phyloP scores from a whole-genome alignment of 2,113 vertebrate species.

The Merops nubicus region DNA sequence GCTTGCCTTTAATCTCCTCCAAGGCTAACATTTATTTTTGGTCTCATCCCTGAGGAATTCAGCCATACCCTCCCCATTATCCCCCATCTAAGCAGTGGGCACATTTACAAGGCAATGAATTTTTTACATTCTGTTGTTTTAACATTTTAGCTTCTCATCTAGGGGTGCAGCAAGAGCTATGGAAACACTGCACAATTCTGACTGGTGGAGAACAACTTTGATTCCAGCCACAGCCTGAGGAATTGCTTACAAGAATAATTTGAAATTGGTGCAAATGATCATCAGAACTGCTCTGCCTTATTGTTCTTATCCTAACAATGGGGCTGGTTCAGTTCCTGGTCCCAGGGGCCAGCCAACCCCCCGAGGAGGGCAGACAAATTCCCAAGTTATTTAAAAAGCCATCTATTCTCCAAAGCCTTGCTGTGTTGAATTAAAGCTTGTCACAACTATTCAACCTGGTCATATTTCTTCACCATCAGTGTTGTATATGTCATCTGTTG shows the following conservation, averaged over 20 bases:
- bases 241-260: not conserved
- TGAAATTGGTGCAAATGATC: not conserved
- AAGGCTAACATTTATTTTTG: constrained; percentile 18
- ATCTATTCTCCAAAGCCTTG: not conserved
- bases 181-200: accelerated
- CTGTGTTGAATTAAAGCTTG: constrained; percentile 24
- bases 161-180: not conserved
- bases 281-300: not conserved
- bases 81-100: not conserved
- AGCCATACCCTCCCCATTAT: not conserved
- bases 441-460: constrained; percentile 15
- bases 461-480: not conserved
- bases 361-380: not conserved
- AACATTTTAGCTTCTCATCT: not conserved
- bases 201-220: not conserved
- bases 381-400: not conserved
- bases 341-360: not conserved
- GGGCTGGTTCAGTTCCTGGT: not conserved
- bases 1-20: constrained; percentile 13
- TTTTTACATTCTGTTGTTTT: accelerated
- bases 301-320: not conserved
- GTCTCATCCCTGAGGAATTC: not conserved
- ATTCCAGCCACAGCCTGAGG: not conserved
- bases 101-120: not conserved
- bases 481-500: not conserved